These are phyloP conservation scores for Probaryconus sp. DNA, from an alignment of 1,140 invertebrate genomes.

Conservation along the genomic window DNA sequence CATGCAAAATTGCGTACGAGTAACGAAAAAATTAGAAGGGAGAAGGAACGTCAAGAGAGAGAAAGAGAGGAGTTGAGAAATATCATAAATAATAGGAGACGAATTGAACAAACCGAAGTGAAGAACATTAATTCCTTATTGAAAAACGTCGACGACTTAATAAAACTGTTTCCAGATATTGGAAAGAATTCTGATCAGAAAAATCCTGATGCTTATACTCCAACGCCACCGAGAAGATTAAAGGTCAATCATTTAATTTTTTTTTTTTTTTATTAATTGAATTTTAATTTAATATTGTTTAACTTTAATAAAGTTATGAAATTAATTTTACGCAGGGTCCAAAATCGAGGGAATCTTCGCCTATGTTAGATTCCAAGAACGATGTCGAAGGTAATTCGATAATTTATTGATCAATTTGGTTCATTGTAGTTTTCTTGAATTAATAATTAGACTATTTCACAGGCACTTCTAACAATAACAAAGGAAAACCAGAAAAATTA, in stretches of 20 bases:
- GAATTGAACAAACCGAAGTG: constrained; percentile 82
- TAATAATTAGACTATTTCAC: too few species aligned
- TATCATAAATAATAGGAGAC: constrained; percentile 77
- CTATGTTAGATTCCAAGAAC: constrained; percentile 76
- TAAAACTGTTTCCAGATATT: constrained; percentile 85
- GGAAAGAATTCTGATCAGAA: constrained; percentile 67
- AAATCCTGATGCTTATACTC: constrained; percentile 73
- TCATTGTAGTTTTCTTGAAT: background rate
- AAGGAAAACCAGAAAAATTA: constrained; percentile 71
- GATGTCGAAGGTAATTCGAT: constrained; percentile 74
- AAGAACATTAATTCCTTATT: constrained; percentile 84
- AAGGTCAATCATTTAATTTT: constrained; percentile 76
- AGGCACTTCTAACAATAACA: constrained; percentile 76
- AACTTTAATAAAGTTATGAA: constrained; percentile 2
- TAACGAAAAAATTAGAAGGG: constrained; percentile 91
- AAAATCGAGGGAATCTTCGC: constrained; percentile 82
- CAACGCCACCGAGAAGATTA: constrained; percentile 80
- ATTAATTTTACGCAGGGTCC: constrained; percentile 71
- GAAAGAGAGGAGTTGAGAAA: constrained; percentile 86
- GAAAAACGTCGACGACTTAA: constrained; percentile 87
- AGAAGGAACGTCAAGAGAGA: constrained; percentile 90
- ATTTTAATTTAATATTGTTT: too few species aligned
- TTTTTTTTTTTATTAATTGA: too few species aligned
- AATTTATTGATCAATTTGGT: background rate
- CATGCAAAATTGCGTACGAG: constrained; percentile 95